Evolutionary conservation across 2,113 vertebrate species (phyloP).

Genomic region (Oxygymnocypris stewartii): DNA sequence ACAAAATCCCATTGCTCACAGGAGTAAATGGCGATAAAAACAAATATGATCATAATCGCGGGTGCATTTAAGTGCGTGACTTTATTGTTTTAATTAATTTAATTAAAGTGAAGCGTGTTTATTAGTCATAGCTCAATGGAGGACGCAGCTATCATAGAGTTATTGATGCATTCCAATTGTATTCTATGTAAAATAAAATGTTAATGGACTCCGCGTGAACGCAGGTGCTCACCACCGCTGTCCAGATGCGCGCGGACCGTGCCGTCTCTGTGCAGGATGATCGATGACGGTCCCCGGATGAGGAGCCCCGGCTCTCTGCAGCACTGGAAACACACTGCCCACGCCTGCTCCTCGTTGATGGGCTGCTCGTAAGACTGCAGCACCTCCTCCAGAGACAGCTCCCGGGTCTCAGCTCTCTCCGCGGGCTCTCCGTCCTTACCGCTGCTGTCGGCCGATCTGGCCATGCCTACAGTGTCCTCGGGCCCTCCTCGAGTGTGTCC

Average conservation of each 20-base stretch:
- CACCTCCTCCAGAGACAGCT: slow-evolving; percentile 89
- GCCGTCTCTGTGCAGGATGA: slow-evolving; percentile 84
- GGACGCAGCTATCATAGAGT: background rate
- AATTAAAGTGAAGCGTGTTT: background rate
- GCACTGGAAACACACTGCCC: slow-evolving; percentile 91
- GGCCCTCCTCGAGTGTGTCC: background rate
- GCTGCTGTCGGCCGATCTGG: slow-evolving; percentile 64
- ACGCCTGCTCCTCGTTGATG: slow-evolving; percentile 94
- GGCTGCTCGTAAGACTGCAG: slow-evolving; percentile 93
- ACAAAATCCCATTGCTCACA: background rate
- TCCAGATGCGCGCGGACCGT: slow-evolving; percentile 74
- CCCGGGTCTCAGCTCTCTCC: slow-evolving; percentile 73
- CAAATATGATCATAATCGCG: background rate
- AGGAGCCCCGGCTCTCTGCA: slow-evolving; percentile 72
- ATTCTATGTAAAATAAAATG: background rate
- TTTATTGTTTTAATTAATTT: no score
- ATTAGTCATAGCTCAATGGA: background rate
- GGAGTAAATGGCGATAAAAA: background rate
- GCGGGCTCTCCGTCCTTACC: slow-evolving; percentile 62
- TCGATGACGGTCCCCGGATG: slow-evolving; percentile 78
- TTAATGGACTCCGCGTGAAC: background rate
- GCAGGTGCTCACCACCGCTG: slow-evolving; percentile 61
- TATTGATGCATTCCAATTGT: rapidly evolving
- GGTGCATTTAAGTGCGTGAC: background rate
- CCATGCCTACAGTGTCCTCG: background rate